These are phyloP conservation scores for Heterodera schachtii DNA, from an alignment of 1,140 invertebrate species.

Conservation along the genomic window DNA sequence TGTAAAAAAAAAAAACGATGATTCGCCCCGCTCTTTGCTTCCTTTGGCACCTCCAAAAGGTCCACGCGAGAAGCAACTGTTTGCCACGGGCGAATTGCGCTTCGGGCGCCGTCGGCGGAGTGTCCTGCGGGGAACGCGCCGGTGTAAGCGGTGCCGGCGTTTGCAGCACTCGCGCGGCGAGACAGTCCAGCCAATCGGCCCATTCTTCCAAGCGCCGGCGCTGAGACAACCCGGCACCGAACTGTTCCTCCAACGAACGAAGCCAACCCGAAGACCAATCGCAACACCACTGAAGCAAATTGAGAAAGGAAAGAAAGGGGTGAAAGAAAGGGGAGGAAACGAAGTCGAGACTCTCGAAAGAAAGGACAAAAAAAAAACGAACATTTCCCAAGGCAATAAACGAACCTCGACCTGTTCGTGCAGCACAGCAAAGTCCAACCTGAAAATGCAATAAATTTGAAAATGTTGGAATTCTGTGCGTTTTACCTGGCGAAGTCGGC, in stretches of 20 bases:
- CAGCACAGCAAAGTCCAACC: slow-evolving; percentile 53
- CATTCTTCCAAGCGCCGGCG: slow-evolving; percentile 93
- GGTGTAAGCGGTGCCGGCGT: slow-evolving; percentile 70
- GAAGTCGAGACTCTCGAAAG: neutral
- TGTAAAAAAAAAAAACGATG: slow-evolving; percentile 15
- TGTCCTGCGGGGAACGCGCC: neutral
- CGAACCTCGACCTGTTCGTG: slow-evolving; percentile 76
- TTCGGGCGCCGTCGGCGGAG: slow-evolving; percentile 69
- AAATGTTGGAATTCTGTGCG: slow-evolving; percentile 12
- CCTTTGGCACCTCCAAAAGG: slow-evolving; percentile 84
- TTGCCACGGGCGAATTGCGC: slow-evolving; percentile 67
- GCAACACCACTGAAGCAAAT: slow-evolving; percentile 73
- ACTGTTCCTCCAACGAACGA: slow-evolving; percentile 37
- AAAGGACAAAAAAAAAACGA: neutral
- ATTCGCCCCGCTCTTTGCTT: slow-evolving; percentile 14
- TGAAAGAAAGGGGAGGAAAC: too few relatives aligned
- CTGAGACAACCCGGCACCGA: slow-evolving; percentile 75
- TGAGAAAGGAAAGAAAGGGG: neutral
- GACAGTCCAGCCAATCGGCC: slow-evolving; percentile 91
- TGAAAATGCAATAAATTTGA: slow-evolving; percentile 27
- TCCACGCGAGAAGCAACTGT: slow-evolving; percentile 96
- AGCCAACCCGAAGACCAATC: slow-evolving; percentile 76
- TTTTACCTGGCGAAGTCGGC: slow-evolving; percentile 90
- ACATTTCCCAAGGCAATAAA: too few relatives aligned
- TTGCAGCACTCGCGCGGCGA: slow-evolving; percentile 84